These are phyloP conservation scores for Achatina immaculata DNA, from an alignment of 1,140 invertebrate genomes.

Conservation along the genomic window DNA sequence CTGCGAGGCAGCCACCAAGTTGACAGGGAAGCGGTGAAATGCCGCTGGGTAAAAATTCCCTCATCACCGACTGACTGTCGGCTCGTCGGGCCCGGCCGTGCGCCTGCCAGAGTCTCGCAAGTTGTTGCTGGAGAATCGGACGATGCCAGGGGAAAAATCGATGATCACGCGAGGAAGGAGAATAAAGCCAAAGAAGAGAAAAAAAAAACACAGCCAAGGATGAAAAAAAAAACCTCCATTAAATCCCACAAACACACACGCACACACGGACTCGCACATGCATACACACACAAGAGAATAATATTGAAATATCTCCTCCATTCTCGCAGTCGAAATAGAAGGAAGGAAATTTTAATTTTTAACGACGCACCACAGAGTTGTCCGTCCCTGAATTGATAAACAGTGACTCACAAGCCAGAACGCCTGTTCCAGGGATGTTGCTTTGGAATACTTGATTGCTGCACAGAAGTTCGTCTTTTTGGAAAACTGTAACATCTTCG, in stretches of 20 bases:
- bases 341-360: constrained; percentile 12
- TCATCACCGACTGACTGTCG: constrained; percentile 13
- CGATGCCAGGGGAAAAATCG: background rate
- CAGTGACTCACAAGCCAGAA: constrained; percentile 7
- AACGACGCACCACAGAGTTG: background rate
- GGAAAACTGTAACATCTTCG: no score
- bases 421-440: background rate
- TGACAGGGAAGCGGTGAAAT: constrained; percentile 5
- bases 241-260: no score
- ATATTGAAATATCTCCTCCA: background rate
- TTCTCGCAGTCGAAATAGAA: background rate
- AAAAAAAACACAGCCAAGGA: background rate
- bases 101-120: background rate
- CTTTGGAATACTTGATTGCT: background rate
- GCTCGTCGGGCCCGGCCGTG: background rate
- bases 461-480: no score
- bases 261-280: no score
- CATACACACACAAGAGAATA: no score
- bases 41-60: constrained; percentile 16
- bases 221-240: no score
- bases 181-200: background rate
- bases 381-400: background rate
- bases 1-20: constrained; percentile 2
- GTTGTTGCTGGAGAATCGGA: background rate
- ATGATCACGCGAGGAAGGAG: background rate